These are phyloP conservation scores for Ochlodes sylvanus DNA, from an alignment of 2,888 invertebrate species.

Conservation along the genomic window DNA sequence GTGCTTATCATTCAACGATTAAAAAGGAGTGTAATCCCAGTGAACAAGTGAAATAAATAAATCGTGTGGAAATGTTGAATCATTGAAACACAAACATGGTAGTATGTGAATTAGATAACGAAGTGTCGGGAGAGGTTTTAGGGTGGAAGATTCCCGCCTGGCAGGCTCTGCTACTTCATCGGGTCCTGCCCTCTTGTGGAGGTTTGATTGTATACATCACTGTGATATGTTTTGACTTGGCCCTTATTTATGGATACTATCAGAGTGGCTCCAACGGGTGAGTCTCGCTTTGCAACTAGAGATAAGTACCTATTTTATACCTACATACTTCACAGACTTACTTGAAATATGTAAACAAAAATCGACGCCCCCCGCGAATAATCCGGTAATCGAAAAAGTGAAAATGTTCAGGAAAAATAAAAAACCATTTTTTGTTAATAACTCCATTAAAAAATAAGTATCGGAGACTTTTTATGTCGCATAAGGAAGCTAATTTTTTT, in stretches of 20 bases:
- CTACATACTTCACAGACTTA: too few species aligned
- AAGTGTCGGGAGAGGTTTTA: constrained; percentile 71
- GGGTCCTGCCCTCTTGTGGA: constrained; percentile 75
- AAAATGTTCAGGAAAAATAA: too few species aligned
- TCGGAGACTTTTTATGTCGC: too few species aligned
- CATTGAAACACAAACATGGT: constrained; percentile 59
- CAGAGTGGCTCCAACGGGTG: constrained; percentile 83
- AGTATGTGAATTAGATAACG: constrained; percentile 72
- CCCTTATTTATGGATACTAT: constrained; percentile 87
- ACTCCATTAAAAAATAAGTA: too few species aligned
- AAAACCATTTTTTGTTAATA: too few species aligned
- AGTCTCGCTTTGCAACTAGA: constrained; percentile 51
- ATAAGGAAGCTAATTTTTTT: too few species aligned
- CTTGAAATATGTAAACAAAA: too few species aligned
- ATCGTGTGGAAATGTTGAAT: constrained; percentile 8
- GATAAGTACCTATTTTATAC: too few species aligned
- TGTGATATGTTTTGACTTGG: constrained; percentile 88
- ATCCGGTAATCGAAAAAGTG: too few species aligned
- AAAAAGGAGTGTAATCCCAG: neutral
- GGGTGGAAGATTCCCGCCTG: constrained; percentile 74
- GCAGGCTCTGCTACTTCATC: constrained; percentile 72
- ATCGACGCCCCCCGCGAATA: too few species aligned
- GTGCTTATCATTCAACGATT: neutral
- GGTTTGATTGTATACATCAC: constrained; percentile 87
- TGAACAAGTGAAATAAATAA: constrained; percentile 20